Evolutionary conservation across 2,888 invertebrate genomes (phyloP), one percentile per base, ranked within the genome.

Genomic region (Agonopterix alstromeriana): DNA sequence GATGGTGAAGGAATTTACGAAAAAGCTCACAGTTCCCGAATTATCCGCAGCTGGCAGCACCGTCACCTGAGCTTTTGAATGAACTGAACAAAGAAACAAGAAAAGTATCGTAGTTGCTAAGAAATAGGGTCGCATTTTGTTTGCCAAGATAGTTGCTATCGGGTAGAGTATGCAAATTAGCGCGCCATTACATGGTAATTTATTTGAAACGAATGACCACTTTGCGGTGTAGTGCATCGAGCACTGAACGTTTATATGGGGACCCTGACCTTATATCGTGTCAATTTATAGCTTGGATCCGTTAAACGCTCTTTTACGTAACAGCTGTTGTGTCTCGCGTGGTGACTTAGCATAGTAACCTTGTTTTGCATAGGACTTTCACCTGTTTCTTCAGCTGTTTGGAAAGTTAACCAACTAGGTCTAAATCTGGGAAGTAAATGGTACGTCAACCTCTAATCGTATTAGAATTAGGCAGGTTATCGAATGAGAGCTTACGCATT

Each of bases 121-220:
- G 45, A 48, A 40, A 65, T 67, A 80, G 61, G 71, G 79, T 73
- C 67, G 63, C 56, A 55, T 73, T 77, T 77, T 38, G 67, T 50
- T 50, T 70, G 62, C 51, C 49, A 55, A 57, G 49, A 62, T 53
- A 57, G 61, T 63, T 62, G 63, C 60, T 62, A 56, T 67, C 65
- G 70, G 66, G 69, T 74, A 72, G n/a, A n/a, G 83, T 89, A 89
- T 89, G 89, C 85, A 89, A 89, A 89, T 89, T 80, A 85, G 78
- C 75, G 74, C 73, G 73, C 86, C 79, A 87, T 89, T 89, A 88
- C 85, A 84, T 80, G 82, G 87, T 87, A 87, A 89, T 89, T 88
- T 89, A 89, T 89, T 85, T 88, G 82, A 86, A 86, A 83, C 80
- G 88, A 89, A 88, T 89, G 89, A 89, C 87, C 89, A 89, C 83